Conservation (phyloP, 2,888 invertebrate genomes). For the Acanthosepion lycidas region DNA sequence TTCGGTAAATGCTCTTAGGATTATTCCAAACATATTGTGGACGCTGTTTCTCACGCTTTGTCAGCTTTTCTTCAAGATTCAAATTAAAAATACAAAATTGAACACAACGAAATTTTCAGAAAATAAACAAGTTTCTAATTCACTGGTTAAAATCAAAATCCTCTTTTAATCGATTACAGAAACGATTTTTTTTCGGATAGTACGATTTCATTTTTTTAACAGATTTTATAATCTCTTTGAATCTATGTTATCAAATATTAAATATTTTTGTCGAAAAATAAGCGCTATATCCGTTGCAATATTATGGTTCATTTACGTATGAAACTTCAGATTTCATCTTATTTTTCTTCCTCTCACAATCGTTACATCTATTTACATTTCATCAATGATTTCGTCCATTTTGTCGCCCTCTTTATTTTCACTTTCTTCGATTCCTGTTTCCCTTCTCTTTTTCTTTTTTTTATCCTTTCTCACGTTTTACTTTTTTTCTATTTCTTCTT, state of each 20-base stretch:
- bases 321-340: neutral
- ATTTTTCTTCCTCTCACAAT: neutral
- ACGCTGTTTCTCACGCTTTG: conserved; percentile 33
- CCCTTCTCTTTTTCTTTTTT: no score
- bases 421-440: neutral
- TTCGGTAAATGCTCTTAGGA: neutral
- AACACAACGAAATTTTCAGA: neutral
- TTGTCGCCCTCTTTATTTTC: neutral
- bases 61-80: neutral
- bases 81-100: conserved; percentile 4
- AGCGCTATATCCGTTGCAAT: neutral
- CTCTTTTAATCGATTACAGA: neutral
- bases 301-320: neutral
- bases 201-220: neutral
- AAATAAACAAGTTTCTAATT: conserved; percentile 3
- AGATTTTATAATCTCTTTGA: neutral
- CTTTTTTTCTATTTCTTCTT: neutral
- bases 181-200: neutral
- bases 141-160: neutral
- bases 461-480: no score
- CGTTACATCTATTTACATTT: neutral
- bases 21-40: neutral
- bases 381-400: neutral
- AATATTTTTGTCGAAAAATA: neutral
- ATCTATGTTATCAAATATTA: neutral